Evolutionary conservation across 2,797 vertebrate genomes (phyloP), one percentile per base, ranked within the genome.

Genomic region (Rhabdophis nuchalis): DNA sequence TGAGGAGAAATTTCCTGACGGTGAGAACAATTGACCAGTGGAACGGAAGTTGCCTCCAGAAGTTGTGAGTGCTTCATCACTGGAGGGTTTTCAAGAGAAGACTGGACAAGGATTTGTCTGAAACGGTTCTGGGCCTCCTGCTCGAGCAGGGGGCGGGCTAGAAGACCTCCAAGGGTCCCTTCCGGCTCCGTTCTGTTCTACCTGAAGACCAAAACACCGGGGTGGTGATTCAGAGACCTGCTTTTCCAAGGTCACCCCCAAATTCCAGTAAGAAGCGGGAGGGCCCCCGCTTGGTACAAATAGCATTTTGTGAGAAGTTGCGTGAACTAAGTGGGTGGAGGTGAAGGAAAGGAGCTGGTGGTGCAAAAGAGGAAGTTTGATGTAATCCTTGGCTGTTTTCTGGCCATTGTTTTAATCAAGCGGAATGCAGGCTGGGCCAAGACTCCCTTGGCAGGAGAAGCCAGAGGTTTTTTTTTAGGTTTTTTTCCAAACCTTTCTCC

Each of bases 401-500:
- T 96, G 96, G 96, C 97, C 97, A 97, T 98, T 98, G 97, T 98
- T 97, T 97, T 97, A 98, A 98, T 98, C 97, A 97, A 97, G 97
- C 97, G 97, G 97, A 98, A 98, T 97, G 97, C 96, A 94, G 95
- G 93, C 95, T 94, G 96, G 56, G 97, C 97, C 97, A 96, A 96
- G 91, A 95, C 94, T 96, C 90, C 46, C 96, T 97, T 97, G 97
- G 97, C 97, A 97, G 97, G 95, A 97, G 94, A n/a, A 94, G 92
- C 90, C 92, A 9, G 92, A 93, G 89, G 3, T 46, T 46, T 46
- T n/a, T n/a, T n/a, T n/a, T 90, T 87, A n/a, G n/a, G n/a, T 89
- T 89, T 52, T 89, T 87, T 56, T 91, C 94, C 93, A 93, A 0
- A 52, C 57, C 5, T 61, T 29, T 61, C 60, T 61, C 27, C 29